Base-by-base conservation (phyloP, 2,888 invertebrate species). In the Eretmocerus hayati region DNA sequence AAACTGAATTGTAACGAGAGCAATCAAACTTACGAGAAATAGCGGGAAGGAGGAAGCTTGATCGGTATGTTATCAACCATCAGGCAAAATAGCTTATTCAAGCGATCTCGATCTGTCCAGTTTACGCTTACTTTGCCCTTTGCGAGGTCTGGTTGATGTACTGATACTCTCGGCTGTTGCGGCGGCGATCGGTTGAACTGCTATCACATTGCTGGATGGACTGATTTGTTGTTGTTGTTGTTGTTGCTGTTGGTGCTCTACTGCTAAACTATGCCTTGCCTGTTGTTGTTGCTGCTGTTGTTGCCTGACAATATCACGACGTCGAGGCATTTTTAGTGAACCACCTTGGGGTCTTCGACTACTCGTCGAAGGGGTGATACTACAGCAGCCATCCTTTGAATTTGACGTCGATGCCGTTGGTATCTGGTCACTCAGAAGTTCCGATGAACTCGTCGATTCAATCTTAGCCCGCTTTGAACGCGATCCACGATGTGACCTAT, bases 191-290 rank as follows among this genome's bases (percentile, higher is more conserved):
- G 43, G 13, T 35, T 22, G 2, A 22, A 21, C 30, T 39, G 42
- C 19, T 70, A 70, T 70, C 70, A 70, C 70, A 70, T 69, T 69
- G 58, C 63, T 70, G 70, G 70, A 70, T 69, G 70, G 70, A 70
- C 64, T 70, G 55, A 64, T 63, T 63, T 66, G 59, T 11, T 26
- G 26, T 11, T 26, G 26, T 11, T 26, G 26, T 18, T 44, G 23
- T 18, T 35, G 22, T 26, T 26, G 26, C 26, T 6, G 26, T 11
- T 6, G 26, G 26, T 6, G 26, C 26, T 26, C 22, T 13, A 16
- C 36, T 41, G 42, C 32, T 31, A 42, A n/a, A 42, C 38, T 26
- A 6, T 26, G 26, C 26, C 11, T 6, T 26, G 11, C 42, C 41
- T 49, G 43, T 42, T 51, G 33, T 39, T 56, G 35, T 30, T 56